Evolutionary conservation across 2,113 vertebrate species (phyloP).

Genomic region (Cranoglanis bouderius): DNA sequence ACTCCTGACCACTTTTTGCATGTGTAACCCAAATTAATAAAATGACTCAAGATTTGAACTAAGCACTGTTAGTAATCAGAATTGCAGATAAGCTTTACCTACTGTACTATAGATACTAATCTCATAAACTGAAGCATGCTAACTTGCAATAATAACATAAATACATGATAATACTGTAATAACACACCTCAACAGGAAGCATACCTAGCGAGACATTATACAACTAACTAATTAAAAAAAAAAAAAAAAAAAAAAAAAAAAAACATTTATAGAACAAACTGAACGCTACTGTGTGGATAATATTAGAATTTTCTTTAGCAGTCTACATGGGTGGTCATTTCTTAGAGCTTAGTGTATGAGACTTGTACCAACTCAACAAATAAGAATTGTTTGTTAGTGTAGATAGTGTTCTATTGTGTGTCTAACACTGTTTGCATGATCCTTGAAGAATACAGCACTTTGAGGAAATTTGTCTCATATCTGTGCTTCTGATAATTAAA

Average conservation of each 20-base stretch:
- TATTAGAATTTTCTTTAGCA: background rate
- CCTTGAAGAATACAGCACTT: slow-evolving; percentile 22
- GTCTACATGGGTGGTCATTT: background rate
- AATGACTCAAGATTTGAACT: too few relatives aligned
- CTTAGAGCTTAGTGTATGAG: background rate
- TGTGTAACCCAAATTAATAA: too few relatives aligned
- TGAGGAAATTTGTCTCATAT: slow-evolving; percentile 36
- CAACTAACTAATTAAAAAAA: too few relatives aligned
- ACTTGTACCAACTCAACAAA: slow-evolving; percentile 5
- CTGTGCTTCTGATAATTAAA: slow-evolving; percentile 47
- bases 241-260: too few relatives aligned
- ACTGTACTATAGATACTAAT: too few relatives aligned
- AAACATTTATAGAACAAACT: background rate
- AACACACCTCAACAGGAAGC: background rate
- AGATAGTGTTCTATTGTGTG: slow-evolving; percentile 8
- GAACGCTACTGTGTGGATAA: background rate
- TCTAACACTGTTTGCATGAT: slow-evolving; percentile 18
- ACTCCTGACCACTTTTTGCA: too few relatives aligned
- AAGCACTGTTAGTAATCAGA: too few relatives aligned
- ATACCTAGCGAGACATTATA: background rate
- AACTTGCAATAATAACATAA: background rate
- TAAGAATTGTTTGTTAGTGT: slow-evolving; percentile 22
- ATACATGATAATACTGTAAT: background rate
- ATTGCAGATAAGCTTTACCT: too few relatives aligned
- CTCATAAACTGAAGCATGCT: too few relatives aligned